A percentile compares a stretch with the other conserved stretches of the same genome.
These are phyloP conservation scores for Otocyon megalotis DNA, from an alignment of 2,113 vertebrate genomes.

Conservation along the genomic window DNA sequence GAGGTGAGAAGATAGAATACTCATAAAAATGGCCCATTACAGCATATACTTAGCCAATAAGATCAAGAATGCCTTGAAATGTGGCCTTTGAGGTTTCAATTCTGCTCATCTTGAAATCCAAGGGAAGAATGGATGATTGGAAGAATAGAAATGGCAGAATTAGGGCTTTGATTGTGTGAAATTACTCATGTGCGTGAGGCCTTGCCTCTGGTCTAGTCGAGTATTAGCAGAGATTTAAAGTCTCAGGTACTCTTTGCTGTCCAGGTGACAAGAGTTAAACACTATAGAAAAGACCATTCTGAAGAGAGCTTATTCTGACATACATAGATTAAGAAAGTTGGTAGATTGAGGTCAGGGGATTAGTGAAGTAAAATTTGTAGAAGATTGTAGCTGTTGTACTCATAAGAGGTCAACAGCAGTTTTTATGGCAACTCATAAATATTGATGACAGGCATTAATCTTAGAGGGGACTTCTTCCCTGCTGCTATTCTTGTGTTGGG, in stretches of 20 bases:
- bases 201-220: neutral
- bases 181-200: neutral
- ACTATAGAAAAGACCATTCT: neutral
- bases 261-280: neutral
- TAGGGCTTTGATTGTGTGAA: neutral
- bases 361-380: slow-evolving; percentile 18
- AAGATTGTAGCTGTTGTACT: neutral
- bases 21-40: neutral
- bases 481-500: neutral
- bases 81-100: neutral
- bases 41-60: neutral
- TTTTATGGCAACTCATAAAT: slow-evolving; percentile 51
- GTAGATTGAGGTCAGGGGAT: neutral
- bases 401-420: neutral
- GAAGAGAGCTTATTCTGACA: neutral
- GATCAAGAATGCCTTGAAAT: neutral
- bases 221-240: neutral
- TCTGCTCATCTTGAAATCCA: neutral
- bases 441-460: neutral
- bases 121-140: neutral
- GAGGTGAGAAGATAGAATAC: neutral
- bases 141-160: neutral
- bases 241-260: neutral
- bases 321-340: neutral
- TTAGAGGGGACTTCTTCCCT: neutral